Evolutionary conservation across 2,113 vertebrate genomes (phyloP), one percentile per base, ranked within the genome.

Genomic region (Etheostoma spectabile): DNA sequence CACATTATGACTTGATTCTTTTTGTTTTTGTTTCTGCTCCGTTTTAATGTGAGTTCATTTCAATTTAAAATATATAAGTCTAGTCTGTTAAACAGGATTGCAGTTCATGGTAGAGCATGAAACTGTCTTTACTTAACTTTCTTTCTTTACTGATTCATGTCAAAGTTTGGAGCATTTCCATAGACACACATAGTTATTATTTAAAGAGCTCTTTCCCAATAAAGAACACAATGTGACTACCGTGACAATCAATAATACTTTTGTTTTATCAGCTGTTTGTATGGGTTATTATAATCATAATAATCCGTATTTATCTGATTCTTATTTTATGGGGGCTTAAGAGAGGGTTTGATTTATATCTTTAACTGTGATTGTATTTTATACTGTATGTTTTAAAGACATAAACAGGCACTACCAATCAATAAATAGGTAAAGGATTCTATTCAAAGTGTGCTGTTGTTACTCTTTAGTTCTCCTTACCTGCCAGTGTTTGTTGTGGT

Each of bases 331-430:
- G 78, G 67, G 82, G 63, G 38, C 1, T 64, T 77, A 66, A 84
- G 59, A 86, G 35, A 72, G 77, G 73, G 27, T 49, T 84, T 86
- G 74, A 87, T 83, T 90, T 84, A 55, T 85, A 79, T 85, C 77
- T 82, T 86, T 82, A 67, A 84, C 59, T 78, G 53, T 89, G 73
- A 87, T 88, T 92, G 30, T 89, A 86, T 91, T 92, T 90, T 91
- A 78, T 91, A 89, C 64, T 80, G 64, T 91, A 55, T 88, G 79
- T 90, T 91, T 86, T 87, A 77, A 79, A 84, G 61, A 83, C 48
- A 76, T 72, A 74, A 86, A 62, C 51, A 49, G 60, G 65, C n/a
- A 84, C 67, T 74, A 74, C 81, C 51, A 87, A 91, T 87, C 83
- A 91, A 82, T 85, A 87, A 6, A 85, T 68, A 68, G 30, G 16